Conservation (phyloP, 2,888 invertebrate species). For the Caenorhabditis doughertyi region DNA sequence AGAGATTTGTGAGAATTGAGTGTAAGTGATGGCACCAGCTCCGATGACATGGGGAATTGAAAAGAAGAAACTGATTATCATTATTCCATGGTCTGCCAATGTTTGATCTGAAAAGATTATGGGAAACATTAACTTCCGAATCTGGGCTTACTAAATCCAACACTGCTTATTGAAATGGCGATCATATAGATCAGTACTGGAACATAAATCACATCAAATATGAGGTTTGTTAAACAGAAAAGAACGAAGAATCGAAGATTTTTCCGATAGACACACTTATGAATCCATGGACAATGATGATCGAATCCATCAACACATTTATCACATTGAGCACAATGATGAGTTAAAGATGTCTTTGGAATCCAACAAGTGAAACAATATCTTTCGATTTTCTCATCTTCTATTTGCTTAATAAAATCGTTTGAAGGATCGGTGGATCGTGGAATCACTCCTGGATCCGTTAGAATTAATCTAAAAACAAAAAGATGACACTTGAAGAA, state of each 20-base stretch:
- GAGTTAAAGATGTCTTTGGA: constrained; percentile 29
- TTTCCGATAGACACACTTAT: constrained; percentile 69
- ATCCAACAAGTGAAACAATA: constrained; percentile 67
- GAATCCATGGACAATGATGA: constrained; percentile 76
- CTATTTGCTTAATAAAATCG: constrained; percentile 35
- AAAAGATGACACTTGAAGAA: neutral
- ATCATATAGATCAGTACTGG: constrained; percentile 41
- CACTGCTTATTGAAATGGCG: constrained; percentile 1
- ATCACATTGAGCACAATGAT: constrained; percentile 74
- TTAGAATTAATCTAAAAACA: constrained; percentile 38
- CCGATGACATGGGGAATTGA: constrained; percentile 60
- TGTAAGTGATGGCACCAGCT: constrained; percentile 59
- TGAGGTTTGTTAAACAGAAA: constrained; percentile 65
- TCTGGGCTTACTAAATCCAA: constrained; percentile 53
- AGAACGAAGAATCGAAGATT: constrained; percentile 68
- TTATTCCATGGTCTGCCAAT: constrained; percentile 48
- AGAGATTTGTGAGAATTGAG: constrained; percentile 64
- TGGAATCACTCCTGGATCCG: constrained; percentile 42
- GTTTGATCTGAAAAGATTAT: constrained; percentile 44
- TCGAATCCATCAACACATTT: constrained; percentile 73
- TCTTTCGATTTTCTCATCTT: neutral
- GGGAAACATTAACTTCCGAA: neutral
- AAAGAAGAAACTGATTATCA: constrained; percentile 59
- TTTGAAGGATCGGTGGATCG: constrained; percentile 12
- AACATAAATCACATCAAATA: constrained; percentile 56